Conservation (phyloP, 2,888 invertebrate genomes). For the Eugnorisma glareosa region DNA sequence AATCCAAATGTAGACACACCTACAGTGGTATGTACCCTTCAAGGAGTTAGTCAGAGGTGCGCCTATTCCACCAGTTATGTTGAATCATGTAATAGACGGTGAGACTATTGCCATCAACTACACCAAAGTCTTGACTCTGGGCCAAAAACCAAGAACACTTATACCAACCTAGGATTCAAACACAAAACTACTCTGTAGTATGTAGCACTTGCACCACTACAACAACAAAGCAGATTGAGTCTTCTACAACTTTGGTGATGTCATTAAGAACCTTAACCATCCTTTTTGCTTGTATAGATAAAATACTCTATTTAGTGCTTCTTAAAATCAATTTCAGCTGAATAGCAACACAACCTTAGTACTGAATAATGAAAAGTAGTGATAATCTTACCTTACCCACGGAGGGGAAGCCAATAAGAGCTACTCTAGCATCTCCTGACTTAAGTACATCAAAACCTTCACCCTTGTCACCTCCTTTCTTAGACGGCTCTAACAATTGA, state of each 20-base stretch:
- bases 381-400: slow-evolving; percentile 95
- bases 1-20: neutral
- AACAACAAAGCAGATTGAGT: neutral
- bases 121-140: neutral
- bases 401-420: slow-evolving; percentile 99
- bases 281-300: neutral
- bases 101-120: neutral
- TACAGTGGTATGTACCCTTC: neutral
- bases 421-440: slow-evolving; percentile 99
- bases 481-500: slow-evolving; percentile 97
- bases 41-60: neutral
- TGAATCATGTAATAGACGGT: too few species aligned
- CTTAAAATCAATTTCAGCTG: neutral
- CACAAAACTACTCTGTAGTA: neutral
- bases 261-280: neutral
- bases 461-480: slow-evolving; percentile 97
- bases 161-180: neutral
- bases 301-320: neutral
- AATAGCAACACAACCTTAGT: neutral
- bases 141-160: neutral
- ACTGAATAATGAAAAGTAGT: neutral
- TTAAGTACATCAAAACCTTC: slow-evolving; percentile 99
- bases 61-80: neutral
- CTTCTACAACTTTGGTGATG: neutral
- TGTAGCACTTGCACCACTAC: neutral